Percentiles rank a stretch among this genome's conserved stretches.
Conservation (phyloP, 2,797 vertebrate species). For the Adrianichthys oophorus region DNA sequence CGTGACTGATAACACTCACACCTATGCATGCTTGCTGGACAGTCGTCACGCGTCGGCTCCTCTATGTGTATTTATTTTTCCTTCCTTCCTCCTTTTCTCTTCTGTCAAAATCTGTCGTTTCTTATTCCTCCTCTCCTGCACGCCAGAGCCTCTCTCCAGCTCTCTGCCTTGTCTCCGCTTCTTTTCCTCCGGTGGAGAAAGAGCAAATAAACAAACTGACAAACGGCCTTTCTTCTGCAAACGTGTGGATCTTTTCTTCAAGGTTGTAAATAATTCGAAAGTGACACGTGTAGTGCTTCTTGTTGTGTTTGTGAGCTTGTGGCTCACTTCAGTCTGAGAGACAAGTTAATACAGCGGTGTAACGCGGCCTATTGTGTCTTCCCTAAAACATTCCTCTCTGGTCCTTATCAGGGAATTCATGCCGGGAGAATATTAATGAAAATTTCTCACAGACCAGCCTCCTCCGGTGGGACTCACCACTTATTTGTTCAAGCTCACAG, state of each 20-base stretch:
- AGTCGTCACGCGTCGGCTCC: slow-evolving; percentile 72
- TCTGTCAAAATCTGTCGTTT: slow-evolving; percentile 45
- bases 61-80: slow-evolving; percentile 49
- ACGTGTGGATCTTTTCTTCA: slow-evolving; percentile 49
- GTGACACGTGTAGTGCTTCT: slow-evolving; percentile 16
- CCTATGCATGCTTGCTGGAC: slow-evolving; percentile 80
- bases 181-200: slow-evolving; percentile 73
- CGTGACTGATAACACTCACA: slow-evolving; percentile 68
- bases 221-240: slow-evolving; percentile 46
- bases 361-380: slow-evolving; percentile 41
- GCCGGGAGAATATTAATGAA: slow-evolving; percentile 48
- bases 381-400: slow-evolving; percentile 38
- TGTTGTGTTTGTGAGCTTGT: slow-evolving; percentile 15
- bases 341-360: slow-evolving; percentile 14
- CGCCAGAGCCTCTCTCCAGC: slow-evolving; percentile 53
- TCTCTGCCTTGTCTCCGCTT: slow-evolving; percentile 59
- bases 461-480: slow-evolving; percentile 24
- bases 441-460: slow-evolving; percentile 30
- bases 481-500: slow-evolving; percentile 45
- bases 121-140: slow-evolving; percentile 72
- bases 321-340: slow-evolving; percentile 8
- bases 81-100: slow-evolving; percentile 39
- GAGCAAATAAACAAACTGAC: slow-evolving; percentile 81
- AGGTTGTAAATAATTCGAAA: slow-evolving; percentile 40
- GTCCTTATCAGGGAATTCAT: slow-evolving; percentile 36